Conservation (phyloP, 1,140 invertebrate species). For the Uloborus diversus region DNA sequence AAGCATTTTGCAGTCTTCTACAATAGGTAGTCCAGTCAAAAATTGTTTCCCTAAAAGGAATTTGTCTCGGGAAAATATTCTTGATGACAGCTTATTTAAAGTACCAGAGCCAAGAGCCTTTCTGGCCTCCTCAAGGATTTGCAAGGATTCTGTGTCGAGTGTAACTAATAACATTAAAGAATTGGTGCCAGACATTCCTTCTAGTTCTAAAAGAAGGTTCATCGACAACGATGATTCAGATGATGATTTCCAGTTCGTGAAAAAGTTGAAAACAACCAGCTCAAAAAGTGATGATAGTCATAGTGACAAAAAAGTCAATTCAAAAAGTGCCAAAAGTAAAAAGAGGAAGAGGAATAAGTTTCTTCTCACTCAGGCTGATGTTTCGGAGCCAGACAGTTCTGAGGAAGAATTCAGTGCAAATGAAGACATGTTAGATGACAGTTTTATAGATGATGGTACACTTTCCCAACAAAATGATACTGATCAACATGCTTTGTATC, state of each 20-base stretch:
- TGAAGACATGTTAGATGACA: conserved; percentile 60
- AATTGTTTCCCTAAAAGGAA: too few relatives aligned
- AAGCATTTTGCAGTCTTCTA: too few relatives aligned
- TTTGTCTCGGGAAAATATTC: too few relatives aligned
- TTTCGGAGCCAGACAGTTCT: conserved; percentile 60
- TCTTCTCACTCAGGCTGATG: conserved; percentile 60
- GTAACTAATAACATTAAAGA: too few relatives aligned
- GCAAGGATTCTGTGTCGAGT: too few relatives aligned
- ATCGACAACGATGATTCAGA: neutral
- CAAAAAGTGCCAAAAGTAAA: conserved; percentile 1
- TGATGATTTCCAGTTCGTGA: neutral
- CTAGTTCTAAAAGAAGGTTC: too few relatives aligned
- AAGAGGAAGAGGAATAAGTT: conserved; percentile 13
- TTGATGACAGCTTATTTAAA: too few relatives aligned
- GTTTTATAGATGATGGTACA: conserved; percentile 62
- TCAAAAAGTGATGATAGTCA: neutral
- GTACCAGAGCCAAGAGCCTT: too few relatives aligned
- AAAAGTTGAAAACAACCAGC: neutral
- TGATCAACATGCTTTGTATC: conserved; percentile 53
- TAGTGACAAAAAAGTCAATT: neutral
- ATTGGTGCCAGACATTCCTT: too few relatives aligned
- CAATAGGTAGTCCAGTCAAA: too few relatives aligned
- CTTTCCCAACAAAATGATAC: neutral
- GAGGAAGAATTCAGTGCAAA: conserved; percentile 59
- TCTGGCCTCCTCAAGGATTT: too few relatives aligned